phyloP scores from a whole-genome alignment of 2,113 vertebrate species.

The Pseudopipra pipra region DNA sequence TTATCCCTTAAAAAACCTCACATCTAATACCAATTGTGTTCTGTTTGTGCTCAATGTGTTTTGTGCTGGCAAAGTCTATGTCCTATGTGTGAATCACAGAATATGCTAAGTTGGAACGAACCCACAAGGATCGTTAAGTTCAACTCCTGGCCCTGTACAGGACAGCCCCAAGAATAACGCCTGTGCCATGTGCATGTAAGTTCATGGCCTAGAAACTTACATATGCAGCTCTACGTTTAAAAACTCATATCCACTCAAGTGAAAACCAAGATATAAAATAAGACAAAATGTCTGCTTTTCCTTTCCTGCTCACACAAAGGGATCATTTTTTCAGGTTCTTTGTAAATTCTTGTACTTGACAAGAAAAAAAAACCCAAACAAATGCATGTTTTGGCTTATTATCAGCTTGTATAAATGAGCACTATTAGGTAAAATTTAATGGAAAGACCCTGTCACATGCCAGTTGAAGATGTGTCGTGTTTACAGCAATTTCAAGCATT shows the following conservation, averaged over 20 bases:
- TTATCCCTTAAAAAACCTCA: background rate
- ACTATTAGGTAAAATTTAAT: background rate
- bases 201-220: background rate
- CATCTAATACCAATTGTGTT: background rate
- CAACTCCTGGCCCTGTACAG: background rate
- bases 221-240: background rate
- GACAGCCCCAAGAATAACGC: background rate
- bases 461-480: background rate
- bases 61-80: background rate
- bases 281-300: background rate
- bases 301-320: background rate
- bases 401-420: background rate
- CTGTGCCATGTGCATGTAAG: rapidly evolving
- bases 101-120: background rate
- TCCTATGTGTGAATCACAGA: background rate
- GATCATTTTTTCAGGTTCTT: background rate
- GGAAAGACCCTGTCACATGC: background rate
- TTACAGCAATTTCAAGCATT: constrained; percentile 8
- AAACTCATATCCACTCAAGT: background rate
- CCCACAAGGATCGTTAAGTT: background rate
- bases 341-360: background rate
- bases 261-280: background rate
- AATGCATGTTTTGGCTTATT: background rate
- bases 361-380: background rate
- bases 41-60: background rate